Conservation (phyloP, 2,888 invertebrate species). For the Apeira syringaria region DNA sequence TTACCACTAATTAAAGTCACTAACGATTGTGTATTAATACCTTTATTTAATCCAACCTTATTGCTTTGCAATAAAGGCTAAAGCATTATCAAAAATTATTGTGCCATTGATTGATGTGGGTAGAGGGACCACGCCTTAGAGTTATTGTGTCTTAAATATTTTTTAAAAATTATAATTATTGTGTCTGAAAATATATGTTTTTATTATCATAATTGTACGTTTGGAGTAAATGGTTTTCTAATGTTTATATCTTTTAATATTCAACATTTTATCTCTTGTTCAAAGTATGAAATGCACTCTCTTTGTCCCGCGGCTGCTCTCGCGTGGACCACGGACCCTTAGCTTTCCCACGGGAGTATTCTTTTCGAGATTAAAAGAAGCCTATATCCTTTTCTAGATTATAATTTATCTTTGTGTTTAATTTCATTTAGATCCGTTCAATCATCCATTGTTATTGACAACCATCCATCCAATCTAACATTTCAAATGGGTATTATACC, state of each 20-base stretch:
- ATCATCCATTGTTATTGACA: no score
- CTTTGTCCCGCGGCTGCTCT: no score
- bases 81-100: slow-evolving; percentile 5
- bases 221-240: background rate
- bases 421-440: no score
- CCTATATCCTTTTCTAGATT: no score
- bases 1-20: slow-evolving; percentile 49
- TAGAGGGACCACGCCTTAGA: slow-evolving; percentile 27
- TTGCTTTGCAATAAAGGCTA: slow-evolving; percentile 10
- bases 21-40: slow-evolving; percentile 20
- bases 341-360: no score
- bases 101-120: slow-evolving; percentile 40
- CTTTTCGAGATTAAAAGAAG: no score
- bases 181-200: slow-evolving; percentile 13
- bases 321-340: no score
- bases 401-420: no score
- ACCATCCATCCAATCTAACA: no score
- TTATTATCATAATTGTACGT: slow-evolving; percentile 20
- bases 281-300: no score
- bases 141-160: slow-evolving; percentile 31
- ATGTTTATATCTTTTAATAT: background rate
- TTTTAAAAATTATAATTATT: slow-evolving; percentile 40
- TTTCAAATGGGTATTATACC: no score
- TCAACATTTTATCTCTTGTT: no score
- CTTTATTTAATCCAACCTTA: slow-evolving; percentile 17